Percentiles rank a stretch among this genome's conserved stretches.
Evolutionary conservation across 2,797 vertebrate species (phyloP).

Genomic region (Florisuga fusca): DNA sequence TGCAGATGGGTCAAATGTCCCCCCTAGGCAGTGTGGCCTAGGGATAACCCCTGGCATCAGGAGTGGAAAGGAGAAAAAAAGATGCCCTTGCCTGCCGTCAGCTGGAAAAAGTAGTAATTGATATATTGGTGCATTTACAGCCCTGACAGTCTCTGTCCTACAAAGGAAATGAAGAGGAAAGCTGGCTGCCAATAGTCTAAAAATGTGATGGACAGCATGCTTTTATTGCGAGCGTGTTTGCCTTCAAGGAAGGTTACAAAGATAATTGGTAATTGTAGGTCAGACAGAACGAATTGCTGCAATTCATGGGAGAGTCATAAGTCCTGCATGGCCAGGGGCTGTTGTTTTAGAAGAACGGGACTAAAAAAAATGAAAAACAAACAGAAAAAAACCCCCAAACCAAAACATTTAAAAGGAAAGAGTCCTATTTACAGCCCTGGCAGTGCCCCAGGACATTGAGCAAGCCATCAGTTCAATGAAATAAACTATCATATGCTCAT

Average conservation of each 20-base stretch:
- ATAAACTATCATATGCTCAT: not conserved
- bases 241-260: slow-evolving; percentile 67
- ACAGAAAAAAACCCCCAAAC: not conserved
- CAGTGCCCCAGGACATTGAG: not conserved
- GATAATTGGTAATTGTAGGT: slow-evolving; percentile 58
- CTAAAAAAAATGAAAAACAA: not conserved
- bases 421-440: not conserved
- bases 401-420: not conserved
- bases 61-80: not conserved
- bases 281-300: slow-evolving; percentile 57
- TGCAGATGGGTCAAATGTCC: not conserved
- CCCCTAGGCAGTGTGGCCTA: not conserved
- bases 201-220: slow-evolving; percentile 43
- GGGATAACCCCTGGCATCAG: not conserved
- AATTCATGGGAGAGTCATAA: slow-evolving; percentile 33
- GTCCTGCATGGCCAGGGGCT: not conserved
- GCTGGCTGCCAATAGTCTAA: slow-evolving; percentile 54
- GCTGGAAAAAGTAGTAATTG: slow-evolving; percentile 37
- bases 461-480: slow-evolving; percentile 8
- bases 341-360: slow-evolving; percentile 28
- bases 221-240: slow-evolving; percentile 39
- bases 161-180: slow-evolving; percentile 70
- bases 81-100: slow-evolving; percentile 16
- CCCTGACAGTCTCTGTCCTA: slow-evolving; percentile 24
- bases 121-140: slow-evolving; percentile 60